These are phyloP conservation scores for Drosophila carrolli DNA, from an alignment of 1,140 invertebrate species.

Conservation along the genomic window DNA sequence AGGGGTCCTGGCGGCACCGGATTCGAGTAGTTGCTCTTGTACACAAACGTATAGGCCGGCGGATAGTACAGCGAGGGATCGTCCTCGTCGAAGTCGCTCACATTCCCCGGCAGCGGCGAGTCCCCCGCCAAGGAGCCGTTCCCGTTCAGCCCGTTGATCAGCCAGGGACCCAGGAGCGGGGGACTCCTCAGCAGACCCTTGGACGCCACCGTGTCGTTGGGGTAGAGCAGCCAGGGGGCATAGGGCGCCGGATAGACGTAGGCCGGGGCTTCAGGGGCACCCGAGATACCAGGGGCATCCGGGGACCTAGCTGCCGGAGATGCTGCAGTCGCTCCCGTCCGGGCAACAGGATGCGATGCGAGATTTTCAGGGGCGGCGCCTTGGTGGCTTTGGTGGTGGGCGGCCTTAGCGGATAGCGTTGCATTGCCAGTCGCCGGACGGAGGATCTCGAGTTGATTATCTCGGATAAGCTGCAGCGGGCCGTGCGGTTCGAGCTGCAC, in stretches of 20 bases:
- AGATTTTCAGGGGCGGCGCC: conserved; percentile 51
- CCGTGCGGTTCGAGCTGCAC: conserved; percentile 92
- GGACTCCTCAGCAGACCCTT: conserved; percentile 77
- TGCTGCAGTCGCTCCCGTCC: conserved; percentile 77
- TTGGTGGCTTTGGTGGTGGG: conserved; percentile 43
- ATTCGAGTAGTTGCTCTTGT: conserved; percentile 91
- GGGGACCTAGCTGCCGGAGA: conserved; percentile 46
- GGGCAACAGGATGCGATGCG: conserved; percentile 78
- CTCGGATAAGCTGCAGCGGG: conserved; percentile 86
- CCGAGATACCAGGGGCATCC: not conserved
- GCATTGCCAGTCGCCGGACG: conserved; percentile 78
- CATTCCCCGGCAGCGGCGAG: conserved; percentile 39
- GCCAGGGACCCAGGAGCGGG: conserved; percentile 83
- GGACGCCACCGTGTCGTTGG: conserved; percentile 70
- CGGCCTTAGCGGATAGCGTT: conserved; percentile 62
- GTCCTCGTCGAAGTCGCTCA: conserved; percentile 91
- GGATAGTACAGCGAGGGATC: conserved; percentile 96
- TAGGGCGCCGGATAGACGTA: conserved; percentile 80
- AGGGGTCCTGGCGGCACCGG: conserved; percentile 92
- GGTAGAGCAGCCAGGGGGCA: conserved; percentile 73
- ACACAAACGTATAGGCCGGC: conserved; percentile 94
- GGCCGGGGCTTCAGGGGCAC: conserved; percentile 32
- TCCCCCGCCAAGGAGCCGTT: conserved; percentile 29
- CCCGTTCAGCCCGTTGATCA: conserved; percentile 68
- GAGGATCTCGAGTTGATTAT: conserved; percentile 84